Conservation (phyloP, 92 coral and sea anemone genomes). For the Epizoanthus fatuus region DNA sequence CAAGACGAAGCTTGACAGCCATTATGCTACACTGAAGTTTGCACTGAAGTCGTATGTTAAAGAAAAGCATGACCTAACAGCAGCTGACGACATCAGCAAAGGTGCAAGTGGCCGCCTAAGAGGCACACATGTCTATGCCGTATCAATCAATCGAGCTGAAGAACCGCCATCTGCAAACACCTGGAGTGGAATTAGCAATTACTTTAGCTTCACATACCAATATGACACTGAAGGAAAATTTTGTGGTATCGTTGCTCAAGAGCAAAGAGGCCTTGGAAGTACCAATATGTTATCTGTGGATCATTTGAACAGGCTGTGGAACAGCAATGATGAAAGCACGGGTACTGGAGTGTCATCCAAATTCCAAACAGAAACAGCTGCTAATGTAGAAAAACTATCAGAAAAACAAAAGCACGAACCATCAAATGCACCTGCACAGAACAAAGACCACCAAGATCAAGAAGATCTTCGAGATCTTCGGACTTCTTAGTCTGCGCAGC, state of each 20-base stretch:
- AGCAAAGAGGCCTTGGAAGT: conserved; percentile 15
- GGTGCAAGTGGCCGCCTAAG: conserved; percentile 63
- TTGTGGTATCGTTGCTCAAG: conserved; percentile 5
- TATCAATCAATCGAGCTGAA: conserved; percentile 52
- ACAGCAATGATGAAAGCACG: neutral
- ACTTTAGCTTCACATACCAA: conserved; percentile 12
- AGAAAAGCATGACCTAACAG: conserved; percentile 50
- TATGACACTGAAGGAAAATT: conserved; percentile 13
- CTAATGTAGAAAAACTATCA: conserved; percentile 2
- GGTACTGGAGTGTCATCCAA: conserved; percentile 22
- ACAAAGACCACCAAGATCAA: neutral
- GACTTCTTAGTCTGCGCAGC: no score
- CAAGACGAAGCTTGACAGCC: conserved; percentile 69
- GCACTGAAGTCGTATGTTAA: conserved; percentile 43
- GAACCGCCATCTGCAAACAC: conserved; percentile 65
- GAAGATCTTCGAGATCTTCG: no score
- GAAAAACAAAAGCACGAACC: neutral
- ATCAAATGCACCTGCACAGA: neutral
- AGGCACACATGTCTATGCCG: conserved; percentile 69
- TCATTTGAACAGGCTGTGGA: neutral
- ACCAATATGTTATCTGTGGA: neutral
- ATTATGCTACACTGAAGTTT: conserved; percentile 69
- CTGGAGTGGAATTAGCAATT: conserved; percentile 57
- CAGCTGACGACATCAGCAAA: conserved; percentile 47
- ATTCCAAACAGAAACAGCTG: conserved; percentile 8